A percentile compares a stretch with the other conserved stretches of the same genome.
Evolutionary conservation across 2,888 invertebrate genomes (phyloP).

Genomic region (Xanthia togata): DNA sequence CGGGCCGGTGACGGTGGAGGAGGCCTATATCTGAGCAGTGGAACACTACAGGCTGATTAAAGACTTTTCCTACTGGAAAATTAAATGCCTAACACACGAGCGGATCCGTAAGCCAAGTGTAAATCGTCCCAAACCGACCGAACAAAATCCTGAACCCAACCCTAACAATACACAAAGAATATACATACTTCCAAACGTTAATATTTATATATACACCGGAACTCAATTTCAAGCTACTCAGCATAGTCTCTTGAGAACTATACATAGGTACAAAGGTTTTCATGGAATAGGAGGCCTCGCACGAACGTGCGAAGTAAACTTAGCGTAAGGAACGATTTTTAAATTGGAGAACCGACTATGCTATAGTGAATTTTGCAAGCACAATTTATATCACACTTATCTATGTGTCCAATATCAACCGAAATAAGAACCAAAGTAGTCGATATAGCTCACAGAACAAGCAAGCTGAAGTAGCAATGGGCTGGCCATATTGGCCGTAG

Average conservation of each 20-base stretch:
- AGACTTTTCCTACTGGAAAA: background rate
- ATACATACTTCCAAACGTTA: slow-evolving; percentile 19
- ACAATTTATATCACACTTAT: too few relatives aligned
- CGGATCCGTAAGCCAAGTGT: background rate
- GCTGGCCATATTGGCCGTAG: background rate
- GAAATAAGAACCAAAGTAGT: too few relatives aligned
- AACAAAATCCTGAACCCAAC: background rate
- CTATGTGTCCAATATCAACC: too few relatives aligned
- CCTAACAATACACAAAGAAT: slow-evolving; percentile 5
- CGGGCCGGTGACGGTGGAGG: too few relatives aligned
- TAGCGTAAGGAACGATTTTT: background rate
- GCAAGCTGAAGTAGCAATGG: background rate
- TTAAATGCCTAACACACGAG: background rate
- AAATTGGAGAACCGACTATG: background rate
- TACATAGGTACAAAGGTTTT: slow-evolving; percentile 26
- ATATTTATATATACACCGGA: slow-evolving; percentile 18
- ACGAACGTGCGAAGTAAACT: background rate
- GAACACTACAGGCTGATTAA: too few relatives aligned
- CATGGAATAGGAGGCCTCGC: background rate
- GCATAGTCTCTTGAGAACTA: slow-evolving; percentile 20
- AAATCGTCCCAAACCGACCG: slow-evolving; percentile 6
- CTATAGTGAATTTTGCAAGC: too few relatives aligned
- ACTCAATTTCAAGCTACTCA: slow-evolving; percentile 27
- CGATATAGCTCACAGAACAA: background rate
- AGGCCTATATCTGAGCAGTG: too few relatives aligned